These are phyloP conservation scores for Pangasius krempfi DNA, from an alignment of 2,797 vertebrate genomes.

Conservation along the genomic window DNA sequence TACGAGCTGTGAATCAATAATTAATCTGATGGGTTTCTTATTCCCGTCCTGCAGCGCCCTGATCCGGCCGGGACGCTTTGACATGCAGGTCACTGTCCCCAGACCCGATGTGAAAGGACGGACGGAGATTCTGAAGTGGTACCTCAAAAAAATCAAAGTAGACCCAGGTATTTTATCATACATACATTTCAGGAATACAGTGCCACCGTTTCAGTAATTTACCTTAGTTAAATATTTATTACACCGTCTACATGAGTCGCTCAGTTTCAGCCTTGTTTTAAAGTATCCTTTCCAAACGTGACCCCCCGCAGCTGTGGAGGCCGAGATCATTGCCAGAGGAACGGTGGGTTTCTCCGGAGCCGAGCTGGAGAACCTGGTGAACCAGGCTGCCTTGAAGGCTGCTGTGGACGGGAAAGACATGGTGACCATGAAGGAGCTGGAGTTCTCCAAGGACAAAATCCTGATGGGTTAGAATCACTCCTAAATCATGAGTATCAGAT, in stretches of 20 bases:
- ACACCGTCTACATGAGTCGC: background rate
- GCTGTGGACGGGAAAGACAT: conserved; percentile 95
- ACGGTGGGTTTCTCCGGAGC: conserved; percentile 98
- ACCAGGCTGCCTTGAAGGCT: conserved; percentile 97
- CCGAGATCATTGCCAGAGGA: conserved; percentile 92
- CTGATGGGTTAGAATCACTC: conserved; percentile 86
- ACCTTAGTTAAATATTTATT: background rate
- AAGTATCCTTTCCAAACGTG: background rate
- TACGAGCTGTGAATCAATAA: background rate
- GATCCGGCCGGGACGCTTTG: conserved; percentile 94
- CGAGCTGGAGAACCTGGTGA: conserved; percentile 97
- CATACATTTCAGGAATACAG: background rate
- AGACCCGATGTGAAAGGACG: conserved; percentile 95
- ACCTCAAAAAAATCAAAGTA: conserved; percentile 96
- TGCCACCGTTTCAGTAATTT: background rate
- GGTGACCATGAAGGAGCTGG: conserved; percentile 95
- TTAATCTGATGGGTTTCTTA: background rate
- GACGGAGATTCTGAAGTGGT: conserved; percentile 97
- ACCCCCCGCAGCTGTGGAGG: conserved; percentile 81
- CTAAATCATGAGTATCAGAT: too few relatives aligned
- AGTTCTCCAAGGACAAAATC: conserved; percentile 99
- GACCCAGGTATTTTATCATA: conserved; percentile 73
- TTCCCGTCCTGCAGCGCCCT: conserved; percentile 79
- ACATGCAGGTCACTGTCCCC: conserved; percentile 98
- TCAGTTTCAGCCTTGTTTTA: background rate